These are phyloP conservation scores for Callosobruchus maculatus DNA, from an alignment of 2,888 invertebrate genomes.

Conservation along the genomic window DNA sequence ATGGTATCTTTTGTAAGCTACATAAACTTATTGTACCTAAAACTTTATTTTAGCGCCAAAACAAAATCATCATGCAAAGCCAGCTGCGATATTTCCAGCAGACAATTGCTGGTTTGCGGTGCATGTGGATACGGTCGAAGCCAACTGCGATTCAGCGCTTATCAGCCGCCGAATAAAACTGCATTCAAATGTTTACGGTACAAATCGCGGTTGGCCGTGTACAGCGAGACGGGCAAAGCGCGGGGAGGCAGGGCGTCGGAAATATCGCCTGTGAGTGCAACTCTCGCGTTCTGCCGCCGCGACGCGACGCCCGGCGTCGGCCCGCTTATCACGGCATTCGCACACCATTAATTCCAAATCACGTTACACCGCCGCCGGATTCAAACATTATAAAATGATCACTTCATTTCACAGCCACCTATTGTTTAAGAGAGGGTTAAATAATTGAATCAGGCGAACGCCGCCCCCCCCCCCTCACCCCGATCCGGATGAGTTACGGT, in stretches of 20 bases:
- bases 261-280: constrained; percentile 29
- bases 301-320: constrained; percentile 25
- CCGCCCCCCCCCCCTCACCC: background rate
- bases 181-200: constrained; percentile 45
- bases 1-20: too few relatives aligned
- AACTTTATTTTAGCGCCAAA: too few relatives aligned
- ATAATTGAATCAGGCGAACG: constrained; percentile 48
- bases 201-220: constrained; percentile 7
- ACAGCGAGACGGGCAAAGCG: constrained; percentile 2
- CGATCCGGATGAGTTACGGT: constrained; percentile 16
- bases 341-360: constrained; percentile 47
- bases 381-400: constrained; percentile 46
- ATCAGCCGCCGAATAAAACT: constrained; percentile 36
- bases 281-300: constrained; percentile 19
- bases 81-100: background rate
- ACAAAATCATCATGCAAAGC: background rate
- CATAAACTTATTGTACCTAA: too few relatives aligned
- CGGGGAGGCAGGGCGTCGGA: constrained; percentile 10
- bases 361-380: background rate
- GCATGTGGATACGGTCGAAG: background rate
- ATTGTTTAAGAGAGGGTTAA: constrained; percentile 54
- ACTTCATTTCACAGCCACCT: constrained; percentile 53
- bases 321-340: constrained; percentile 50
- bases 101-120: background rate
- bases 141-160: constrained; percentile 8